Evolutionary conservation across 2,888 invertebrate species (phyloP), one percentile per base, ranked within the genome.

Genomic region (Caenorhabditis sp.): DNA sequence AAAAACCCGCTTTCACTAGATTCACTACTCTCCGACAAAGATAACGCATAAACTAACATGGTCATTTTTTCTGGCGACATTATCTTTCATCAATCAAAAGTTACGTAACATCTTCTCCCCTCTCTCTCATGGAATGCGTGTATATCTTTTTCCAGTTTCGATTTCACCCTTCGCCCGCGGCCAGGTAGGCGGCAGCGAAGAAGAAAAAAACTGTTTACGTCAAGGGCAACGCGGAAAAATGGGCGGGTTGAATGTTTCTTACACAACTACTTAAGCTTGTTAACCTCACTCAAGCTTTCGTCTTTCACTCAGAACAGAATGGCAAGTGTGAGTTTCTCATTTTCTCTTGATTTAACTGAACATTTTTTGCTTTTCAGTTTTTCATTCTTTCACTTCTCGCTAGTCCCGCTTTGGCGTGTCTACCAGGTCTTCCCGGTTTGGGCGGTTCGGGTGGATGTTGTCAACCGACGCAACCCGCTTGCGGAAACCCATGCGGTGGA

Each of bases 401-500:
- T 54, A 53, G 70, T 36, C 73, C 73, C 26, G 73, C 78, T 36
- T 57, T 78, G 27, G 78, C 62, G 57, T 78, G 78, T 64, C 64
- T 78, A 19, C 70, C 73, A 66, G 76, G 78, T 24, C 66, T 69
- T 49, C 66, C 69, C n/a, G 78, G 78, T 36, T 59, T 66, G 49
- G 69, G 74, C 19, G 78, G 78, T 53, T 26, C 27, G 4, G 36
- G 57, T 58, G 75, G 75, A 55, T 78, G 78, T 58, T 78, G 78
- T 59, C 72, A 69, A 43, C 64, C 70, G 51, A 58, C 78, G 36
- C 62, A 66, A 24, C 73, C 78, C 54, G 58, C 73, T 43, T 76
- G 78, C 57, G 58, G 58, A 53, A 72, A 72, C 57, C 76, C 78
- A 65, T 76, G 75, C 53, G 78, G 78, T 27, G 78, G 75, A 69